Evolutionary conservation across 2,888 invertebrate genomes (phyloP).

Genomic region (Phyto melanocephala): DNA sequence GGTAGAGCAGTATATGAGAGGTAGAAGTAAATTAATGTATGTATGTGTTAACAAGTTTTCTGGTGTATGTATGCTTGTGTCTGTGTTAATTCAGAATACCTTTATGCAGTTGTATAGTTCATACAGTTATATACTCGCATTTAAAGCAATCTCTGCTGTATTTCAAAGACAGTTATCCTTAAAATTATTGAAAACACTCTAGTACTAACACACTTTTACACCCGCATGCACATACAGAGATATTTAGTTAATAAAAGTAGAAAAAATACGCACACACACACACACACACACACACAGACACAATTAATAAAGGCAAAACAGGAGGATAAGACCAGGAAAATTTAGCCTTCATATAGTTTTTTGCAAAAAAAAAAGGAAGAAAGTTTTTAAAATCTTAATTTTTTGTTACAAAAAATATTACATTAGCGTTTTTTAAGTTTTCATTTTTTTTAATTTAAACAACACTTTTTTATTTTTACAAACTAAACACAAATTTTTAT

Average conservation of each 20-base stretch:
- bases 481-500: too few species aligned
- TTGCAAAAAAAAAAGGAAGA: slow-evolving; percentile 18
- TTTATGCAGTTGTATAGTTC: slow-evolving; percentile 36
- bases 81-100: slow-evolving; percentile 13
- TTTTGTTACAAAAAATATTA: too few species aligned
- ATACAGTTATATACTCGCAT: slow-evolving; percentile 2
- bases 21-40: background rate
- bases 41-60: background rate
- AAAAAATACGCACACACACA: slow-evolving; percentile 5
- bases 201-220: background rate
- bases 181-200: slow-evolving; percentile 19
- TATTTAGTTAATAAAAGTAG: slow-evolving; percentile 39
- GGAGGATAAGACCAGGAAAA: slow-evolving; percentile 50
- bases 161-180: slow-evolving; percentile 43
- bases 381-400: background rate
- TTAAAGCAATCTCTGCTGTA: background rate
- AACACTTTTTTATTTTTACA: too few species aligned
- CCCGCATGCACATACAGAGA: background rate
- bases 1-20: too few species aligned
- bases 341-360: slow-evolving; percentile 58
- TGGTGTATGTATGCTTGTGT: background rate
- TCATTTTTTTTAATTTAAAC: too few species aligned
- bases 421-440: too few species aligned
- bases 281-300: slow-evolving; percentile 4
- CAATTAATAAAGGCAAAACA: slow-evolving; percentile 47